These are phyloP conservation scores for Pseudotriccus pelzelni DNA, from an alignment of 2,797 vertebrate genomes.

Conservation along the genomic window DNA sequence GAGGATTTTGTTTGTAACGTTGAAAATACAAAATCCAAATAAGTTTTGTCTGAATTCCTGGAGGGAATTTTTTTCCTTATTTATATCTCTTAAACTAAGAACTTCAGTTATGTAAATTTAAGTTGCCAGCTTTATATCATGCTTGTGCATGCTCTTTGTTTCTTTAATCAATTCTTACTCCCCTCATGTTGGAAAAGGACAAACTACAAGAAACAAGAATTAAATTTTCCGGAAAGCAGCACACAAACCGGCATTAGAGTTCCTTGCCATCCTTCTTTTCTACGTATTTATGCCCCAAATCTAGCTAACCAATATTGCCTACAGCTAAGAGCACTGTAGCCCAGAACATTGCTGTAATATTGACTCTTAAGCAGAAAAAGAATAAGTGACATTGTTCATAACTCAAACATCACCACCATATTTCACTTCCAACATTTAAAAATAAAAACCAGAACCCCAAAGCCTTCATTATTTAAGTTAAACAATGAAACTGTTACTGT, in stretches of 20 bases:
- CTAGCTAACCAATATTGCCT: not conserved
- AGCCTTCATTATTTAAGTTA: constrained; percentile 57
- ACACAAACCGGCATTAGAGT: not conserved
- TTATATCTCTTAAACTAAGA: not conserved
- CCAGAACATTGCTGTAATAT: not conserved
- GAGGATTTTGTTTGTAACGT: not conserved
- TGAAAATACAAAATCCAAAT: constrained; percentile 10
- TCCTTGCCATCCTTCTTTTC: not conserved
- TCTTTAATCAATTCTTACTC: not conserved
- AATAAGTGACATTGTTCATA: constrained; percentile 35
- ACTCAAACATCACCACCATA: constrained; percentile 27
- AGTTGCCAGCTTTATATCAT: not conserved
- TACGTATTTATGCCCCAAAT: not conserved
- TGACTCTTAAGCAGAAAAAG: constrained; percentile 60
- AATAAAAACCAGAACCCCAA: constrained; percentile 56
- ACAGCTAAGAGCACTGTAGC: not conserved
- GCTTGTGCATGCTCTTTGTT: not conserved
- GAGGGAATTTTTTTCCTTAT: not conserved
- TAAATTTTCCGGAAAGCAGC: not conserved
- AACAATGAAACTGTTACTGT: constrained; percentile 58
- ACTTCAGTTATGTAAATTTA: constrained; percentile 17
- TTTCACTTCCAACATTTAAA: constrained; percentile 60
- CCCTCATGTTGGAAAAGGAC: not conserved
- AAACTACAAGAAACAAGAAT: not conserved
- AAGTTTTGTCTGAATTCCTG: not conserved